Evolutionary conservation across 2,888 invertebrate species (phyloP), one percentile per base, ranked within the genome.

Genomic region (Drosophila bunnanda): DNA sequence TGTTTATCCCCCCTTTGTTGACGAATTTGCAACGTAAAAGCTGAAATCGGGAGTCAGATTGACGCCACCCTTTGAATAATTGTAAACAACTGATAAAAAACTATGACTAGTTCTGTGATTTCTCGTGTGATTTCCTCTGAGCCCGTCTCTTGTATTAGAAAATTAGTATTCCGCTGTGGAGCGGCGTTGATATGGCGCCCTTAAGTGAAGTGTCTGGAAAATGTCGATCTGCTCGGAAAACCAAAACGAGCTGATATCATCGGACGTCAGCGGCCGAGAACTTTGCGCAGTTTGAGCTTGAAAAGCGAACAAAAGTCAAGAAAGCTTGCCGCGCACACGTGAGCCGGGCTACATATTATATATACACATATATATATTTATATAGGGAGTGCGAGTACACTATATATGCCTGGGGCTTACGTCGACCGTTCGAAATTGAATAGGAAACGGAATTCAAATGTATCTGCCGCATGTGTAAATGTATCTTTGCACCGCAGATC

Each of bases 281-380:
- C 50, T 55, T 44, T 39, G 61, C 55, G 72, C 55, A 52, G 25
- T 70, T 10, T 41, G 44, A 66, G 70, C 71, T 61, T 46, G 62
- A 67, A 52, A 57, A 67, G 58, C 57, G 57, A 57, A 76, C 60
- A 76, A 80, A 75, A 61, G 58, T 58, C 65, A 52, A 56, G 60
- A 77, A 80, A 78, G 80, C 75, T 78, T 75, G 75, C 38, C 34
- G 48, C 44, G 64, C 75, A 80, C 78, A 79, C 80, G 78, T 77
- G 78, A 78, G 78, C 74, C 36, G 13, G 13, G 8, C 34, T 20
- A 64, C 36, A 64, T 62, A 57, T 10, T 22, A 20, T 32, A 32
- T 32, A 22, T 43, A 43, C 15, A 32, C 43, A 41, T 6, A 55
- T 46, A 46, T 44, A 15, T 57, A 28, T 6, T 9, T n/a, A 17